phyloP scores from a whole-genome alignment of 2,113 vertebrate species.

The Myrmecophaga tridactyla region DNA sequence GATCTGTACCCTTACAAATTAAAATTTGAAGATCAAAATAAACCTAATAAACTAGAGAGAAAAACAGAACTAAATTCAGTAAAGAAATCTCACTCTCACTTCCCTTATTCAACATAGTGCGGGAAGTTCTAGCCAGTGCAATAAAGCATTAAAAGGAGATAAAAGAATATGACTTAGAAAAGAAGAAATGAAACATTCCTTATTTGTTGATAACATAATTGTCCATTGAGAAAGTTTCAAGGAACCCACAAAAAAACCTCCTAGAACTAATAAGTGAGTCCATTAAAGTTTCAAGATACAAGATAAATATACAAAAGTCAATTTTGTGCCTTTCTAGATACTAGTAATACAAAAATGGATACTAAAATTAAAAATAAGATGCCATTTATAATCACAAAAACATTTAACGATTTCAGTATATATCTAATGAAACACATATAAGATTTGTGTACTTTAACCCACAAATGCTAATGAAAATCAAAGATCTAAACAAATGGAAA shows the following conservation, averaged over 20 bases:
- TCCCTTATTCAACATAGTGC: neutral
- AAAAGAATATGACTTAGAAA: neutral
- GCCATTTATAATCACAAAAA: neutral
- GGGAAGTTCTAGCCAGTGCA: neutral
- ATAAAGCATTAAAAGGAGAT: neutral
- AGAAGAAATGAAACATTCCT: neutral
- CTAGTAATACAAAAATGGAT: neutral
- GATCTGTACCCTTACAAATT: neutral
- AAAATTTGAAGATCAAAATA: constrained; percentile 7
- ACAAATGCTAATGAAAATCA: neutral
- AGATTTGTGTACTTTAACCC: neutral
- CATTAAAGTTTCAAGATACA: neutral
- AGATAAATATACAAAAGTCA: neutral
- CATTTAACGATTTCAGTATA: neutral
- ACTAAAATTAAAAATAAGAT: neutral
- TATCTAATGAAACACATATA: neutral
- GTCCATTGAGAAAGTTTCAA: neutral
- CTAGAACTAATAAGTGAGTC: neutral
- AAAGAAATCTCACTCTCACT: neutral
- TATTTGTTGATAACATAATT: neutral
- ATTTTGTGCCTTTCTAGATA: neutral
- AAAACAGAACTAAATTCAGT: neutral
- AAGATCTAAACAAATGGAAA: neutral
- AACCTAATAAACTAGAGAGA: neutral
- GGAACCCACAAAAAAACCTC: neutral